These are phyloP conservation scores for Crematogaster levior DNA, from an alignment of 2,888 invertebrate species.

Conservation along the genomic window DNA sequence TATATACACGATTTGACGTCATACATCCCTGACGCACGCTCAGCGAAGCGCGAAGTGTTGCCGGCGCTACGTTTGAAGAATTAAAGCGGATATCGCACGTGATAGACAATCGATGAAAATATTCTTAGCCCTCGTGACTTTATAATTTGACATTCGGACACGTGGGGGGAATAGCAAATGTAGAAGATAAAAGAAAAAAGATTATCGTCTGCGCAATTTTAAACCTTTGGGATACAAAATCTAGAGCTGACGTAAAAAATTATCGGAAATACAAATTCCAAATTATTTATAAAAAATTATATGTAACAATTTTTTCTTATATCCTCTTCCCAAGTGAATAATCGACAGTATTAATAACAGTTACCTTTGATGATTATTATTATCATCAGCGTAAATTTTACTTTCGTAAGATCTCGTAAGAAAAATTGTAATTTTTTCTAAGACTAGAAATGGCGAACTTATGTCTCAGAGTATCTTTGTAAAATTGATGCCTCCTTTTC, in stretches of 20 bases:
- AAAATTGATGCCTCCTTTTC: not conserved
- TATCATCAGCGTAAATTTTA: not conserved
- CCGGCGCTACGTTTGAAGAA: constrained; percentile 46
- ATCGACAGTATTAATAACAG: not conserved
- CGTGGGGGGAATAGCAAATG: not conserved
- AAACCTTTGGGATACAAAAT: not conserved
- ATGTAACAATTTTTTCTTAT: not conserved
- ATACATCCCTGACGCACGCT: constrained; percentile 52
- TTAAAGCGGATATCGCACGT: constrained; percentile 47
- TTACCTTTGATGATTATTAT: not conserved
- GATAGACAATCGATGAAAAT: constrained; percentile 45
- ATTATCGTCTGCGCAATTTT: not conserved
- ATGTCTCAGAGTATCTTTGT: not conserved
- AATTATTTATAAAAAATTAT: not conserved
- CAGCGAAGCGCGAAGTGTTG: constrained; percentile 39
- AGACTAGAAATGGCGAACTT: not conserved
- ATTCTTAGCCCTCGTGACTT: constrained; percentile 25
- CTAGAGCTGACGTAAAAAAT: not conserved
- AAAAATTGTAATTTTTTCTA: not conserved
- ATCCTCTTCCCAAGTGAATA: not conserved
- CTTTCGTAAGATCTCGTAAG: not conserved
- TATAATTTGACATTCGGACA: constrained; percentile 27
- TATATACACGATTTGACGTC: constrained; percentile 28
- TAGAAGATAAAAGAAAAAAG: not conserved
- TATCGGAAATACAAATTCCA: not conserved